Evolutionary conservation across 2,113 vertebrate genomes (phyloP).

Genomic region (Daboia siamensis): DNA sequence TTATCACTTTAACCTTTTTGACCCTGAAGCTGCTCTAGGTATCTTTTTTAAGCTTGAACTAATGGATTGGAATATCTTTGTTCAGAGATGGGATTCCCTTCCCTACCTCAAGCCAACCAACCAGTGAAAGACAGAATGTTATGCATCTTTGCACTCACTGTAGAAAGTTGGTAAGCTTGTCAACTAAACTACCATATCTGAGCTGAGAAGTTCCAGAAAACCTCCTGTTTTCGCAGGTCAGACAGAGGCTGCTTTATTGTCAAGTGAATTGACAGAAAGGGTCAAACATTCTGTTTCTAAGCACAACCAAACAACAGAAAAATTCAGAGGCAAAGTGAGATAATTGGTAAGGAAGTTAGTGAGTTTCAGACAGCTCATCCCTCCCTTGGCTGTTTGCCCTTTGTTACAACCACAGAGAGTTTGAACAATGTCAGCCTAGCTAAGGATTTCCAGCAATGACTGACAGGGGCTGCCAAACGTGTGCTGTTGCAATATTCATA

Average conservation of each 20-base stretch:
- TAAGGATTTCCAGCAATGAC: constrained; percentile 19
- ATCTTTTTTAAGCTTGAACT: neutral
- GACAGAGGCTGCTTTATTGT: neutral
- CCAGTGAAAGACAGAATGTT: neutral
- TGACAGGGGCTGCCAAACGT: constrained; percentile 36
- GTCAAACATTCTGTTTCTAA: neutral
- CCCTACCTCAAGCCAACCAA: neutral
- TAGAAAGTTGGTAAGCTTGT: neutral
- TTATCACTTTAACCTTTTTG: neutral
- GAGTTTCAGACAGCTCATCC: neutral
- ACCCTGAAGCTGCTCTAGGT: neutral
- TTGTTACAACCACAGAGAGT: neutral
- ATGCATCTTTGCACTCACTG: neutral
- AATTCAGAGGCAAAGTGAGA: neutral
- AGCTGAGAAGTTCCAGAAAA: neutral
- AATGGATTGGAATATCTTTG: neutral
- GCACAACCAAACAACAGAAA: neutral
- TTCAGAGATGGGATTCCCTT: neutral
- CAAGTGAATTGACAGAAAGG: neutral
- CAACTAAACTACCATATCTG: neutral
- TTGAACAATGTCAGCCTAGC: neutral
- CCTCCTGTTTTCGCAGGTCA: neutral
- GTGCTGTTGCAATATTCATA: constrained; percentile 47
- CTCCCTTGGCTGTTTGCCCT: neutral
- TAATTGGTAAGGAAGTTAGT: constrained; percentile 1